phyloP scores from a whole-genome alignment of 1,140 invertebrate species.

The Drosophila prosaltans region DNA sequence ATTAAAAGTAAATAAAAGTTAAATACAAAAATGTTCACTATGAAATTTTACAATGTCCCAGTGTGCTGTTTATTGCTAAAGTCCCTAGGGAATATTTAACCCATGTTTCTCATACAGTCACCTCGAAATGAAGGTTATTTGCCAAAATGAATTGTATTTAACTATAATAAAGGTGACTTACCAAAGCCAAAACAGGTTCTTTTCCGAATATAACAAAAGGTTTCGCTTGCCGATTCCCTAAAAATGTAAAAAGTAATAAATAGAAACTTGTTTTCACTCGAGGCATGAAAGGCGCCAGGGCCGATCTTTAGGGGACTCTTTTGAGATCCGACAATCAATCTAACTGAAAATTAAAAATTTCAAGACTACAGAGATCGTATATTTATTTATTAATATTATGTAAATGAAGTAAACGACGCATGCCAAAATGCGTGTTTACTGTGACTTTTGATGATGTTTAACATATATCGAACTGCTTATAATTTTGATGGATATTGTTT shows the following conservation, averaged over 20 bases:
- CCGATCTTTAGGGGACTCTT: constrained; percentile 47
- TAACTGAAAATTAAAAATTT: constrained; percentile 49
- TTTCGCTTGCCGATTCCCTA: constrained; percentile 2
- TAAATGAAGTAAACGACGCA: constrained; percentile 59
- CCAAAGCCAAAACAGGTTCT: constrained; percentile 15
- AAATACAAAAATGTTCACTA: too few species aligned
- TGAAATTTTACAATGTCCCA: background rate
- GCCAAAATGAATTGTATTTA: constrained; percentile 5
- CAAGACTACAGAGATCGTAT: constrained; percentile 31
- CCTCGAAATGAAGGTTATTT: constrained; percentile 4
- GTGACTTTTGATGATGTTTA: constrained; percentile 75
- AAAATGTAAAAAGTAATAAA: constrained; percentile 22
- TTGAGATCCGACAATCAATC: constrained; percentile 57
- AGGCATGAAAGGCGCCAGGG: constrained; percentile 37
- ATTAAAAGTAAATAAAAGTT: too few species aligned
- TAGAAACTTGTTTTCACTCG: constrained; percentile 37
- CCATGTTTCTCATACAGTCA: background rate
- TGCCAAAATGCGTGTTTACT: constrained; percentile 70
- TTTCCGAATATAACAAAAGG: background rate
- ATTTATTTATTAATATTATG: constrained; percentile 43
- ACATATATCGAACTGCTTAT: constrained; percentile 78
- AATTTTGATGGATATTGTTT: constrained; percentile 74
- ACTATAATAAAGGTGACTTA: constrained; percentile 3
- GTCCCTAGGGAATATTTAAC: background rate
- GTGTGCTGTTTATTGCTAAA: background rate